Conservation (phyloP, 2,113 vertebrate species). For the Callaeas wilsoni region DNA sequence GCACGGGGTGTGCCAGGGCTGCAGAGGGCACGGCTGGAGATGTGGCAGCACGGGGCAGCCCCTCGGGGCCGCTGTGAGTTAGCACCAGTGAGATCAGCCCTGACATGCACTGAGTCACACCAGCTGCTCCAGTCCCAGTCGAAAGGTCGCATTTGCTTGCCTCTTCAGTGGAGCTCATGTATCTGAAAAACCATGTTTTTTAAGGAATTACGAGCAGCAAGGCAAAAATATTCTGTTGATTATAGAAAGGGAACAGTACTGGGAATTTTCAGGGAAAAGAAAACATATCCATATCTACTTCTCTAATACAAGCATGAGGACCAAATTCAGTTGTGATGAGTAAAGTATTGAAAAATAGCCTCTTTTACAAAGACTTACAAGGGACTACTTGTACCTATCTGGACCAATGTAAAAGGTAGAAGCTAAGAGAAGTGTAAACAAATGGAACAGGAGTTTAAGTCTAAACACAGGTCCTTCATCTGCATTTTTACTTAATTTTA, state of each 20-base stretch:
- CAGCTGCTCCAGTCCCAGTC: background rate
- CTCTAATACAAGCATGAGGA: background rate
- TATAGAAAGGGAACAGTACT: background rate
- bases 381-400: background rate
- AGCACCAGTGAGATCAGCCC: background rate
- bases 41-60: accelerated
- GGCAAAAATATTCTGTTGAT: background rate
- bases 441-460: background rate
- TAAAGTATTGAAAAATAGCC: background rate
- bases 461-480: background rate
- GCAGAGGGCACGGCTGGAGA: background rate
- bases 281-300: background rate
- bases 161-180: background rate
- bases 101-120: background rate
- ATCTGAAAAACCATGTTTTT: background rate
- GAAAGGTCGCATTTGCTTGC: background rate
- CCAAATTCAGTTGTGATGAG: background rate
- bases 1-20: background rate
- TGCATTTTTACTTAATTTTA: background rate
- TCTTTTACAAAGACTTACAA: background rate
- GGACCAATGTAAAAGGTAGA: background rate
- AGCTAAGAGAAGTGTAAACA: background rate
- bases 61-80: background rate
- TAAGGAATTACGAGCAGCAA: background rate
- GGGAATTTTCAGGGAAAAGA: background rate